Conservation (phyloP, 2,113 vertebrate species). For the Istiophorus platypterus region DNA sequence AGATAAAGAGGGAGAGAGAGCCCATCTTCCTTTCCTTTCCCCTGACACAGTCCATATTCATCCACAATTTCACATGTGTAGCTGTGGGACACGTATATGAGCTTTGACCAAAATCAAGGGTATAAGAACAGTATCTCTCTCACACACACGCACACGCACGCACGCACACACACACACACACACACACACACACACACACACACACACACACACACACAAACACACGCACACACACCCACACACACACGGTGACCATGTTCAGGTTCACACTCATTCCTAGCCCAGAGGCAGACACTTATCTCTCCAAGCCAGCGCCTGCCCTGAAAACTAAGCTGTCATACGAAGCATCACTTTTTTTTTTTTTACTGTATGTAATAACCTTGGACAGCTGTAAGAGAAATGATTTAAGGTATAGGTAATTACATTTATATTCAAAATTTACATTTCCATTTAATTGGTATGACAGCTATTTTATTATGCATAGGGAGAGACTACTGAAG, state of each 20-base stretch:
- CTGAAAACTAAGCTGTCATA: constrained; percentile 39
- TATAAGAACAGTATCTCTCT: background rate
- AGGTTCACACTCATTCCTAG: constrained; percentile 52
- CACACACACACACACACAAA: constrained; percentile 7
- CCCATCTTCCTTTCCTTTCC: constrained; percentile 46
- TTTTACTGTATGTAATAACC: constrained; percentile 23
- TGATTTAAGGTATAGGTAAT: constrained; percentile 31
- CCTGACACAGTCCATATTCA: constrained; percentile 17
- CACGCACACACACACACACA: constrained; percentile 7
- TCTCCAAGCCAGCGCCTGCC: constrained; percentile 50
- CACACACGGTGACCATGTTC: constrained; percentile 49
- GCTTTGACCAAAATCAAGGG: constrained; percentile 11
- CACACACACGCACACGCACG: background rate
- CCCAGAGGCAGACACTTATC: constrained; percentile 47
- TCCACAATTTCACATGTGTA: constrained; percentile 26
- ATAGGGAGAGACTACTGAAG: background rate
- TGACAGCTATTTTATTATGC: background rate
- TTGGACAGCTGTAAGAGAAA: constrained; percentile 11
- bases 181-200: background rate
- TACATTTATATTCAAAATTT: constrained; percentile 2
- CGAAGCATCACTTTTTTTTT: constrained; percentile 31
- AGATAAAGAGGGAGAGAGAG: constrained; percentile 42
- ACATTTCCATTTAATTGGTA: background rate
- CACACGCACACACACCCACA: background rate
- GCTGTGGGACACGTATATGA: constrained; percentile 3